phyloP scores from a whole-genome alignment of 2,113 vertebrate species.

The Taurulus bubalis region DNA sequence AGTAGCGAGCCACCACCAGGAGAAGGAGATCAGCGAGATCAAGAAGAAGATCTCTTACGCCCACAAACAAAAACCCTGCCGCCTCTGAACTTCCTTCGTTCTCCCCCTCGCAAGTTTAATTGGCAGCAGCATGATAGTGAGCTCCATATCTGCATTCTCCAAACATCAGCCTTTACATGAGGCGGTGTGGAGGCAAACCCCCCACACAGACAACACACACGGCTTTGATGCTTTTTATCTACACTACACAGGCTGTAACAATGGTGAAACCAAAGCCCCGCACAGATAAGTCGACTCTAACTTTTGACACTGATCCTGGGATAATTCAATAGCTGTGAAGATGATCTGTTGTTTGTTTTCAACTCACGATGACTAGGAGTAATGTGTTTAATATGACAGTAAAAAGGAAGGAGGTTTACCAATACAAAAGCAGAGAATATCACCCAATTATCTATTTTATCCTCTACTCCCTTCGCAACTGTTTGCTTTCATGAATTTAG shows the following conservation, averaged over 20 bases:
- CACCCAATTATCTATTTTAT: conserved; percentile 18
- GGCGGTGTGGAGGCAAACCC: conserved; percentile 34
- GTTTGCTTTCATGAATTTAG: conserved; percentile 48
- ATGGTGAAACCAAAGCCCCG: conserved; percentile 25
- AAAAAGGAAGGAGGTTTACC: conserved; percentile 14
- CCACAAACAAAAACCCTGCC: conserved; percentile 69
- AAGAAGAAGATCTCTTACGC: conserved; percentile 73
- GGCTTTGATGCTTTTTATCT: conserved; percentile 70
- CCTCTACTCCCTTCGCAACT: conserved; percentile 37
- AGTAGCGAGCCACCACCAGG: conserved; percentile 66
- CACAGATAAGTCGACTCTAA: conserved; percentile 46
- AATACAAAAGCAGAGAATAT: conserved; percentile 21
- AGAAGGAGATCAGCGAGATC: conserved; percentile 77
- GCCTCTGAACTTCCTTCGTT: conserved; percentile 71
- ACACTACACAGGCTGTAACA: conserved; percentile 48
- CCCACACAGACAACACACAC: conserved; percentile 51
- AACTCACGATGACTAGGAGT: conserved; percentile 5
- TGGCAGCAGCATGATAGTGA: conserved; percentile 65
- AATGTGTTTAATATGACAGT: conserved; percentile 42
- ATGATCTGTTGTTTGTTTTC: conserved; percentile 44
- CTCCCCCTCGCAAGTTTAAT: conserved; percentile 71
- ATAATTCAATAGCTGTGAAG: conserved; percentile 44
- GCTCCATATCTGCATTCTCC: conserved; percentile 72
- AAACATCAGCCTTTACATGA: conserved; percentile 60
- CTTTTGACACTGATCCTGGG: conserved; percentile 47